A percentile compares a stretch with the other conserved stretches of the same genome.
Evolutionary conservation across 2,888 invertebrate genomes (phyloP).

Genomic region (Drosophila paramelanica): DNA sequence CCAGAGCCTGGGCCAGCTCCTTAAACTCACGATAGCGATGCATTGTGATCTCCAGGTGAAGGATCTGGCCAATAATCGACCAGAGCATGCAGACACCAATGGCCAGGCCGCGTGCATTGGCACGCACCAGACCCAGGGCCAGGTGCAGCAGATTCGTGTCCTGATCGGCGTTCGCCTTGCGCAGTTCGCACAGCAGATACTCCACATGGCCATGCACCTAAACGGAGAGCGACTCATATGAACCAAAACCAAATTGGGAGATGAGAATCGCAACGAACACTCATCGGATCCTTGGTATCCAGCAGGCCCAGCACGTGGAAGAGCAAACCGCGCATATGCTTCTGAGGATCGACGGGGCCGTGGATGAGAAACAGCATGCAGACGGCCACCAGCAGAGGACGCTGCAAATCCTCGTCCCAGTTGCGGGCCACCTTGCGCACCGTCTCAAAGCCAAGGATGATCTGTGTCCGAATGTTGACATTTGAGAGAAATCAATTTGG

Average conservation of each 20-base stretch:
- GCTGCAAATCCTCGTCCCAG: slow-evolving; percentile 12
- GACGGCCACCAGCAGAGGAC: neutral
- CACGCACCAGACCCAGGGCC: slow-evolving; percentile 2
- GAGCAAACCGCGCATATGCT: slow-evolving; percentile 4
- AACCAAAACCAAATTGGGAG: too few relatives aligned
- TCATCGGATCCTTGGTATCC: slow-evolving; percentile 24
- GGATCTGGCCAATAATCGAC: neutral
- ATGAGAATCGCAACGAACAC: slow-evolving; percentile 4
- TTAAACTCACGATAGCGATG: slow-evolving; percentile 34
- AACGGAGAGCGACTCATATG: neutral
- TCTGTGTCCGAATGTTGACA: neutral
- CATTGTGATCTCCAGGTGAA: slow-evolving; percentile 26
- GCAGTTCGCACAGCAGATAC: slow-evolving; percentile 16
- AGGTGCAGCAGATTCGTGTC: neutral
- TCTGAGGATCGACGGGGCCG: neutral
- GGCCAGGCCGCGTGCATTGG: neutral
- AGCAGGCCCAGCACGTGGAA: slow-evolving; percentile 11
- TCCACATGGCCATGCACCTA: slow-evolving; percentile 31
- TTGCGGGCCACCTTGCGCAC: neutral
- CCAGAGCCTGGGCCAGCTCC: slow-evolving; percentile 20
- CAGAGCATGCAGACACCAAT: slow-evolving; percentile 34
- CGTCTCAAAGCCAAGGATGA: neutral
- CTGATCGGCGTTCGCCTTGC: neutral
- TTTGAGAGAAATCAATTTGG: too few relatives aligned
- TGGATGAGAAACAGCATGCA: slow-evolving; percentile 13